Evolutionary conservation across 1,140 invertebrate genomes (phyloP), one percentile per base, ranked within the genome.

Genomic region (Eriosoma lanigerum): DNA sequence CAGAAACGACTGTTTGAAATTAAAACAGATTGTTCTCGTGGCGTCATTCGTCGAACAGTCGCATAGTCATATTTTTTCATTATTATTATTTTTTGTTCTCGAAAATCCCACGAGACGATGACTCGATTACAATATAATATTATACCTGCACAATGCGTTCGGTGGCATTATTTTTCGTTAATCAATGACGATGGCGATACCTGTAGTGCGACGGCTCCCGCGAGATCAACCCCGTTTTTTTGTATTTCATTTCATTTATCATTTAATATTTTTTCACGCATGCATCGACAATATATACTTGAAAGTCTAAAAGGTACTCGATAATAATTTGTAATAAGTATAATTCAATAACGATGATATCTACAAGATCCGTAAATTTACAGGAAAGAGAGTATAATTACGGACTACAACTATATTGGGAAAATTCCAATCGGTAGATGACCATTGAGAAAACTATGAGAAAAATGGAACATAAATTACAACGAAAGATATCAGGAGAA

Each of bases 1-100:
- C 29, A 38, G 12, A 44, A 24, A 44, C 38, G 38, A 15, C 29
- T 19, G 32, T 46, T 68, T 24, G 66, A 48, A 48, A 24, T 46
- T 24, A 46, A 66, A 68, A 68, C 66, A 48, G 66, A 68, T 68
- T 68, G 66, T 68, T 68, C 66, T 68, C 66, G 66, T 5, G 44
- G 21, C 8, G 66, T 46, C 15, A 13, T n/a, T 26, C 38, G 64
- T 38, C 21, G 32, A 4, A 38, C 8, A 48, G n/a, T n/a, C n/a
- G 38, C 9, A n/a, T 62, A 15, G 15, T 62, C 10, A 13, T 15
- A n/a, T 46, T 48, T 48, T 24, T 68, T 68, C 21, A 48, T 19
- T 68, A 26, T 48, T 21, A 21, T 48, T 58, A 21, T 68, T 44
- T 21, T 66, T 66, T 68, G 38, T 68, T 68, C 66, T 26, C 21